Percentiles rank a stretch among this genome's conserved stretches.
Conservation (phyloP, 1,140 invertebrate genomes). For the Brachionus asplanchnoidis region DNA sequence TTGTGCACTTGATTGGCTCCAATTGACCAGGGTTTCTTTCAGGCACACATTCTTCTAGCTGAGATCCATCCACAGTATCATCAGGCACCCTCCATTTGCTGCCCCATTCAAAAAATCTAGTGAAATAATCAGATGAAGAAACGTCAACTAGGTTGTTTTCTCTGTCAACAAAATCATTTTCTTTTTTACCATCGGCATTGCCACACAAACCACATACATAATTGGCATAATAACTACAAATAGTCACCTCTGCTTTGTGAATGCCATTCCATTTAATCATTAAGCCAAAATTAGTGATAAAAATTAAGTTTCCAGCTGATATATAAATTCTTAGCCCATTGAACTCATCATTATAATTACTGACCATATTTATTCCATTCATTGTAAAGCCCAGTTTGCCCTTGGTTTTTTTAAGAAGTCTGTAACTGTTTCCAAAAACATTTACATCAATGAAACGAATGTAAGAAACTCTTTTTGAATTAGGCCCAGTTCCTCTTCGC, state of each 20-base stretch:
- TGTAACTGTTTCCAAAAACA: conserved; percentile 18
- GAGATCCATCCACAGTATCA: neutral
- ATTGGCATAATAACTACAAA: neutral
- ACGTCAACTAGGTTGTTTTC: neutral
- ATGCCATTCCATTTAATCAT: conserved; percentile 30
- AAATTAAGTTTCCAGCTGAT: neutral
- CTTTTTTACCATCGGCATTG: conserved; percentile 24
- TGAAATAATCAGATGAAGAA: neutral
- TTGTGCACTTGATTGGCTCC: neutral
- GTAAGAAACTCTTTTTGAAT: conserved; percentile 7
- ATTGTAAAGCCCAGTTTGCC: neutral
- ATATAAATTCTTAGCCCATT: conserved; percentile 11
- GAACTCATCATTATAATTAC: neutral
- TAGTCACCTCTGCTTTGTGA: neutral
- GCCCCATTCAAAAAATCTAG: neutral
- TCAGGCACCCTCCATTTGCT: conserved; percentile 28
- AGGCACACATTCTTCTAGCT: neutral
- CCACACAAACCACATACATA: conserved; percentile 38
- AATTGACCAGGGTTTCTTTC: neutral
- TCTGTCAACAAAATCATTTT: conserved; percentile 30
- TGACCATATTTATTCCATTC: conserved; percentile 12
- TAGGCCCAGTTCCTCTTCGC: neutral
- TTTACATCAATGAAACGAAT: conserved; percentile 21
- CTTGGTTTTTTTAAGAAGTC: neutral
- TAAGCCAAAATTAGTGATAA: conserved; percentile 12